phyloP scores from a whole-genome alignment of 2,888 invertebrate species.

The Enchytraeus crypticus region DNA sequence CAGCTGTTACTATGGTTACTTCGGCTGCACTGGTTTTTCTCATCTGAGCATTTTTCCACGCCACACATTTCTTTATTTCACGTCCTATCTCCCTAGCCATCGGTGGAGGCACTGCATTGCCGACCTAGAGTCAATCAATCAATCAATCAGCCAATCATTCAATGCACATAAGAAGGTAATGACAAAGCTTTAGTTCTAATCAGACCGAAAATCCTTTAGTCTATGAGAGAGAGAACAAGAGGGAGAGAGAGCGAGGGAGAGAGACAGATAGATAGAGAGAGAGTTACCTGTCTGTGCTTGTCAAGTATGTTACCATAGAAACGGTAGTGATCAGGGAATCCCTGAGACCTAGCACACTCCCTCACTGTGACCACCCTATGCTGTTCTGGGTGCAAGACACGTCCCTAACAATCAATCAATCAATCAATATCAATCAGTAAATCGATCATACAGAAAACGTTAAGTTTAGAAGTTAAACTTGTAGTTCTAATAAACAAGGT shows the following conservation, averaged over 20 bases:
- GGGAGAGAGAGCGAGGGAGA: neutral
- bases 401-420: conserved; percentile 51
- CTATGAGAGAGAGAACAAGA: neutral
- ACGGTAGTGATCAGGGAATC: conserved; percentile 67
- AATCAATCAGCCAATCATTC: neutral
- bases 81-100: conserved; percentile 66
- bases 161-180: neutral
- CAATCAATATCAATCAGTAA: too few relatives aligned
- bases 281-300: conserved; percentile 63
- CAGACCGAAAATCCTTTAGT: neutral
- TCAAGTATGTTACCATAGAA: conserved; percentile 69
- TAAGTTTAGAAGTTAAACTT: neutral
- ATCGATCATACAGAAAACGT: neutral
- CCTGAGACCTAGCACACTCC: conserved; percentile 78
- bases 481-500: neutral
- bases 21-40: too few relatives aligned
- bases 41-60: conserved; percentile 17
- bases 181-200: neutral
- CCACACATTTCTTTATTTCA: conserved; percentile 55
- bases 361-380: conserved; percentile 72
- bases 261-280: neutral
- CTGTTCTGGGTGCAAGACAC: conserved; percentile 68
- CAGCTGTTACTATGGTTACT: too few relatives aligned
- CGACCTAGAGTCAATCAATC: conserved; percentile 51
- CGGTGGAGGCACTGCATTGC: conserved; percentile 80